Percentiles rank a stretch among this genome's conserved stretches.
These are phyloP conservation scores for Burhinus bistriatus DNA, from an alignment of 2,113 vertebrate species.

Conservation along the genomic window DNA sequence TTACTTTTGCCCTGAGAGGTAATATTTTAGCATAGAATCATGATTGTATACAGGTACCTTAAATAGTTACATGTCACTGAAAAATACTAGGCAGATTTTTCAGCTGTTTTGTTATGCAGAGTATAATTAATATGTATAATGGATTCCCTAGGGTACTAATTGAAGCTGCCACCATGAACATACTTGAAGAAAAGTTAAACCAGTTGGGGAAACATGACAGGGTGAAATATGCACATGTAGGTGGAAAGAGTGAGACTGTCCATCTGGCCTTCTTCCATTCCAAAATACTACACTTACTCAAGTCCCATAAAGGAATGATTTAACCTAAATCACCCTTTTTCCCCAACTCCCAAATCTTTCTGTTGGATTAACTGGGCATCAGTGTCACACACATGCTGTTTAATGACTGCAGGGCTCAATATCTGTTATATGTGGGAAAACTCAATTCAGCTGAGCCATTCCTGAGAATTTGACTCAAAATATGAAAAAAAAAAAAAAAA, in stretches of 20 bases:
- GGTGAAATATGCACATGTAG: constrained; percentile 1
- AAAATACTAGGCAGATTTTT: constrained; percentile 39
- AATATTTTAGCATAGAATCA: constrained; percentile 16
- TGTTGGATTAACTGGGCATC: background rate
- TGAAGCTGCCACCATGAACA: constrained; percentile 50
- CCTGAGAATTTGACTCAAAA: background rate
- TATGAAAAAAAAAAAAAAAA: background rate
- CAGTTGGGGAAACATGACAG: constrained; percentile 39
- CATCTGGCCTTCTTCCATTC: background rate
- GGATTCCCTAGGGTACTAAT: constrained; percentile 43
- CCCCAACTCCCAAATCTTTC: background rate
- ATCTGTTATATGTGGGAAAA: background rate
- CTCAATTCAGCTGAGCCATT: background rate
- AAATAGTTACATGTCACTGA: constrained; percentile 24
- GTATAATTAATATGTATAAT: constrained; percentile 60
- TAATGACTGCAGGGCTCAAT: background rate
- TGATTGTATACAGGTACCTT: constrained; percentile 16
- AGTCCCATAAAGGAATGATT: background rate
- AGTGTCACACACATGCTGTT: background rate
- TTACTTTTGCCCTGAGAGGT: background rate
- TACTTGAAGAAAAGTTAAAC: constrained; percentile 55
- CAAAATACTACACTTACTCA: constrained; percentile 1
- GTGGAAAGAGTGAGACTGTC: background rate
- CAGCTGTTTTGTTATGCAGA: constrained; percentile 38
- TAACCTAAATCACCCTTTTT: background rate